Percentiles rank a stretch among this genome's conserved stretches.
These are phyloP conservation scores for Drosophila leonis DNA, from an alignment of 2,888 invertebrate genomes.

Conservation along the genomic window DNA sequence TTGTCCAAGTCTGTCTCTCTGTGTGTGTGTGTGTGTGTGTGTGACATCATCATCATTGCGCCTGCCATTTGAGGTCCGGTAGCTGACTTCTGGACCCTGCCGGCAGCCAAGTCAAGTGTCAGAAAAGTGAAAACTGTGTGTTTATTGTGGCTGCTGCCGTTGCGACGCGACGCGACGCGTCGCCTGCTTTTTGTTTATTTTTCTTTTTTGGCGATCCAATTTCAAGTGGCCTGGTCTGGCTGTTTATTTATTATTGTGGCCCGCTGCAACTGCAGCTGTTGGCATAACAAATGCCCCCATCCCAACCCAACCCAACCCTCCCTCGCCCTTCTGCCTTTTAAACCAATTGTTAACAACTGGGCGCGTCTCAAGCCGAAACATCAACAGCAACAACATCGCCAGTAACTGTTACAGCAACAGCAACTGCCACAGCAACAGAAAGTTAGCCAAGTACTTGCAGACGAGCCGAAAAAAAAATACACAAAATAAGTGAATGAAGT, in stretches of 20 bases:
- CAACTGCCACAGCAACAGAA: constrained; percentile 43
- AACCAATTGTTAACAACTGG: constrained; percentile 76
- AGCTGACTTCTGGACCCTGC: constrained; percentile 71
- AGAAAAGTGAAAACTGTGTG: constrained; percentile 79
- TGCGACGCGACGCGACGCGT: constrained; percentile 6
- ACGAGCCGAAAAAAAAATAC: constrained; percentile 9
- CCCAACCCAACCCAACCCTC: not conserved
- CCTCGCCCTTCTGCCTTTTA: not conserved
- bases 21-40: constrained; percentile 20
- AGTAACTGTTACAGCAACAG: constrained; percentile 2
- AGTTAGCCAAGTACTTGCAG: constrained; percentile 44
- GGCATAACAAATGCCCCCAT: constrained; percentile 69
- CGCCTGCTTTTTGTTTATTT: constrained; percentile 64
- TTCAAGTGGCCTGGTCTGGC: constrained; percentile 76
- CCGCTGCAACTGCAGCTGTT: constrained; percentile 73
- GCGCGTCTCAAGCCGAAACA: constrained; percentile 55
- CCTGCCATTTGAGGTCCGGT: constrained; percentile 32
- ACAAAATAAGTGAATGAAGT: constrained; percentile 38
- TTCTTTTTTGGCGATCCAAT: constrained; percentile 81
- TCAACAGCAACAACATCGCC: constrained; percentile 33
- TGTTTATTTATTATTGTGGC: constrained; percentile 78
- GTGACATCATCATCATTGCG: constrained; percentile 67
- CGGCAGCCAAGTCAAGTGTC: constrained; percentile 73
- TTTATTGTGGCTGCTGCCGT: constrained; percentile 55
- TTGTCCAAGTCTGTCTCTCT: constrained; percentile 48